Evolutionary conservation across 1,140 invertebrate genomes (phyloP).

Genomic region (Ditylenchus dipsaci): DNA sequence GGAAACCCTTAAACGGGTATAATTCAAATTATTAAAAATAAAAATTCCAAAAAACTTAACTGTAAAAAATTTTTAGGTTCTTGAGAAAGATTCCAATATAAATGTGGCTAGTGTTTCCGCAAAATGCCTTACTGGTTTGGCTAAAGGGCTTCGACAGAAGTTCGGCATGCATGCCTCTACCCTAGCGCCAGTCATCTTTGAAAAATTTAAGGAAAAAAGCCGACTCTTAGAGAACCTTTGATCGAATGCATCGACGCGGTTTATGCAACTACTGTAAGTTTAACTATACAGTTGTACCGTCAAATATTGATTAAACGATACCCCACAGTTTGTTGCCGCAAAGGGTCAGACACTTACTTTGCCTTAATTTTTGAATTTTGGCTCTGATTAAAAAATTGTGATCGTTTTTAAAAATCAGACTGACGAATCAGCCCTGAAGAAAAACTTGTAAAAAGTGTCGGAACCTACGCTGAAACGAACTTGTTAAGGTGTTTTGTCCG

Average conservation of each 20-base stretch:
- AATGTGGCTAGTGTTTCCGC: constrained; percentile 80
- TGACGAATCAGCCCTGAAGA: too few relatives aligned
- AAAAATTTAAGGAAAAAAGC: constrained; percentile 96
- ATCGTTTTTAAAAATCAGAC: too few relatives aligned
- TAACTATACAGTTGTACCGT: too few relatives aligned
- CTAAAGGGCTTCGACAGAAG: constrained; percentile 77
- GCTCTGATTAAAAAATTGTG: not conserved
- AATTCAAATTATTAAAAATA: constrained; percentile 4
- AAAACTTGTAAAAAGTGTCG: too few relatives aligned
- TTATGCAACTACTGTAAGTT: constrained; percentile 25
- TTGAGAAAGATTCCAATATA: constrained; percentile 91
- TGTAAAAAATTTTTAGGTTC: constrained; percentile 27
- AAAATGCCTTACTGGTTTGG: constrained; percentile 77
- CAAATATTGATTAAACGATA: too few relatives aligned
- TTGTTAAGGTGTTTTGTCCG: too few relatives aligned
- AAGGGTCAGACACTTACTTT: constrained; percentile 13
- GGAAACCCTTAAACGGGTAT: constrained; percentile 78
- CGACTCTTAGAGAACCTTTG: constrained; percentile 66
- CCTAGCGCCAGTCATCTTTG: constrained; percentile 73
- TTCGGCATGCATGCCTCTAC: constrained; percentile 74
- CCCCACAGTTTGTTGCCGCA: not conserved
- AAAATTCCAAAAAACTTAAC: too few relatives aligned
- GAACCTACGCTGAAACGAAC: too few relatives aligned
- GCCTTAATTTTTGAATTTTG: constrained; percentile 9
- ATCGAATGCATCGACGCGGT: constrained; percentile 75